These are phyloP conservation scores for Corydoras sp. DNA, from an alignment of 2,113 vertebrate species.

Conservation along the genomic window DNA sequence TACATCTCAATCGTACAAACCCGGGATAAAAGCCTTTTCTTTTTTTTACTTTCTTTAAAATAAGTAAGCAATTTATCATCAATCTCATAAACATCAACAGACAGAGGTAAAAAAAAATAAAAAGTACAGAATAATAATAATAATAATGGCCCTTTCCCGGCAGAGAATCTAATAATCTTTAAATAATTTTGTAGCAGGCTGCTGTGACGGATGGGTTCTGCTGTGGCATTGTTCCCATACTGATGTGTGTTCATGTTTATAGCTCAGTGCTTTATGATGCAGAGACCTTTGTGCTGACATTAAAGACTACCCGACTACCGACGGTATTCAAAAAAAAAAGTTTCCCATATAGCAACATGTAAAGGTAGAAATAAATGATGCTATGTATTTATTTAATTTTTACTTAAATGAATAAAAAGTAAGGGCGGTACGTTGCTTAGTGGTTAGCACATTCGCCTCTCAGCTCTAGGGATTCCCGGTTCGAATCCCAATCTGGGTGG, in stretches of 20 bases:
- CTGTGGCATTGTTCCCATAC: slow-evolving; percentile 17
- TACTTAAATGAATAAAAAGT: too few species aligned
- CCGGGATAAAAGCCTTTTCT: slow-evolving; percentile 11
- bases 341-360: not conserved
- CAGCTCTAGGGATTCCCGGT: too few species aligned
- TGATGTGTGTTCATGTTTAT: slow-evolving; percentile 19
- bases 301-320: slow-evolving; percentile 3
- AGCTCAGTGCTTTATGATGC: slow-evolving; percentile 13
- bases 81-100: not conserved
- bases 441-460: too few species aligned
- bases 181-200: slow-evolving; percentile 29
- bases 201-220: slow-evolving; percentile 24
- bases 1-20: slow-evolving; percentile 25
- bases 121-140: not conserved
- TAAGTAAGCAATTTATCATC: slow-evolving; percentile 31
- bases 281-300: slow-evolving; percentile 19
- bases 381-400: too few species aligned
- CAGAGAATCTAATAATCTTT: slow-evolving; percentile 37
- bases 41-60: slow-evolving; percentile 21
- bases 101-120: not conserved
- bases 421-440: too few species aligned
- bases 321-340: not conserved
- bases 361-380: not conserved
- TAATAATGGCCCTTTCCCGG: slow-evolving; percentile 23
- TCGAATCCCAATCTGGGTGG: too few species aligned